phyloP scores from a whole-genome alignment of 2,113 vertebrate species.

The Poeciliopsis retropinna region DNA sequence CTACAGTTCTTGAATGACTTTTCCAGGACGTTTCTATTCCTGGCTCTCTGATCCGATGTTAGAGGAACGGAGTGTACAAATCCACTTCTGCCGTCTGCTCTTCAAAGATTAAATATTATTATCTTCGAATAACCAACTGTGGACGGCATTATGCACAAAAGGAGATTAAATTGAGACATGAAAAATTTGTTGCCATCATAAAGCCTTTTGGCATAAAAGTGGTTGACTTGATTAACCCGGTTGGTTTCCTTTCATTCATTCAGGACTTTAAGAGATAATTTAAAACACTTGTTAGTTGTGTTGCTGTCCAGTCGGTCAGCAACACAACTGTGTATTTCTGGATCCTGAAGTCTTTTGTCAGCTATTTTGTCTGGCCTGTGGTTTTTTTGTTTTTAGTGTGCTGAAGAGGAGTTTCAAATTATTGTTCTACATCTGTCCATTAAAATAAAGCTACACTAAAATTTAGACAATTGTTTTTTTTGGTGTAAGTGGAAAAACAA shows the following conservation, averaged over 20 bases:
- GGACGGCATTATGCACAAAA: neutral
- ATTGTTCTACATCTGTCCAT: too few species aligned
- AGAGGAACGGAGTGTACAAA: conserved; percentile 33
- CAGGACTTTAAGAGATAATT: too few species aligned
- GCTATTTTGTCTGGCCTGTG: too few species aligned
- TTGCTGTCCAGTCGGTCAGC: too few species aligned
- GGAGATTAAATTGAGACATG: neutral
- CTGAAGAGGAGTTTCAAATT: too few species aligned
- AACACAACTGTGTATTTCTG: too few species aligned
- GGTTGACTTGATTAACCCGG: neutral
- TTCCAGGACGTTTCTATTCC: conserved; percentile 35
- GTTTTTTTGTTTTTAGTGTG: too few species aligned
- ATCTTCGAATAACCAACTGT: neutral
- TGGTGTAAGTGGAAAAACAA: neutral
- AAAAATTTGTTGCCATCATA: neutral
- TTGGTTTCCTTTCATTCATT: neutral
- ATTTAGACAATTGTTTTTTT: neutral
- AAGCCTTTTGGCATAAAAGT: neutral
- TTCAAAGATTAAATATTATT: neutral
- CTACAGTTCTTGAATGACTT: conserved; percentile 41
- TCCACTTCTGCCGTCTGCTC: conserved; percentile 19
- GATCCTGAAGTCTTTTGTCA: too few species aligned
- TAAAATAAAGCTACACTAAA: neutral
- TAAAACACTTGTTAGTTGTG: too few species aligned
- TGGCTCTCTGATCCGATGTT: conserved; percentile 13